Percentiles rank a stretch among this genome's conserved stretches.
Evolutionary conservation across 2,113 vertebrate genomes (phyloP).

Genomic region (Odocoileus virginianus): DNA sequence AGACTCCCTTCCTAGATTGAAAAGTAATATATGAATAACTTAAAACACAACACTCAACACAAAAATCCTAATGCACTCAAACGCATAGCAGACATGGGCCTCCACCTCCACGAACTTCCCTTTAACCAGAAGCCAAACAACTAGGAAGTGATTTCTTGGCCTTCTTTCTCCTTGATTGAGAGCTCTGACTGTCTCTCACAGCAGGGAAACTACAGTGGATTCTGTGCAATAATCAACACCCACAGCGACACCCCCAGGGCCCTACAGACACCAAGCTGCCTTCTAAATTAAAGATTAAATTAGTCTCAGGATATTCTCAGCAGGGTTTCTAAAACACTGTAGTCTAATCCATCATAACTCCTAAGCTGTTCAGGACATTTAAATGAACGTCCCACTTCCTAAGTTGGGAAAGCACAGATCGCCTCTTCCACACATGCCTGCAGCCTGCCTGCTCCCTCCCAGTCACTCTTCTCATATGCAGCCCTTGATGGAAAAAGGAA

Average conservation of each 20-base stretch:
- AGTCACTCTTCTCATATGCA: not conserved
- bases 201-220: not conserved
- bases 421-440: not conserved
- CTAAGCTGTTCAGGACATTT: not conserved
- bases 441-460: not conserved
- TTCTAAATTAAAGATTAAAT: not conserved
- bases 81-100: not conserved
- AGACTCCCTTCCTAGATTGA: conserved; percentile 85
- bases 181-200: not conserved
- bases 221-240: not conserved
- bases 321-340: not conserved
- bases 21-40: conserved; percentile 66
- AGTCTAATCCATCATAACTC: not conserved
- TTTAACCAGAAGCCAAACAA: conserved; percentile 26
- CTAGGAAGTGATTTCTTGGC: not conserved
- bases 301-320: not conserved
- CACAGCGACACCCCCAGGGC: not conserved
- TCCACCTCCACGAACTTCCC: not conserved
- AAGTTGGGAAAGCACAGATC: not conserved
- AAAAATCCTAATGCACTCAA: conserved; percentile 49
- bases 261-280: not conserved
- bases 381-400: not conserved
- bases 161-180: not conserved
- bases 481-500: not conserved
- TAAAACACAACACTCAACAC: conserved; percentile 58